These are phyloP conservation scores for Leucopsar rothschildi DNA, from an alignment of 2,113 vertebrate genomes.

Conservation along the genomic window DNA sequence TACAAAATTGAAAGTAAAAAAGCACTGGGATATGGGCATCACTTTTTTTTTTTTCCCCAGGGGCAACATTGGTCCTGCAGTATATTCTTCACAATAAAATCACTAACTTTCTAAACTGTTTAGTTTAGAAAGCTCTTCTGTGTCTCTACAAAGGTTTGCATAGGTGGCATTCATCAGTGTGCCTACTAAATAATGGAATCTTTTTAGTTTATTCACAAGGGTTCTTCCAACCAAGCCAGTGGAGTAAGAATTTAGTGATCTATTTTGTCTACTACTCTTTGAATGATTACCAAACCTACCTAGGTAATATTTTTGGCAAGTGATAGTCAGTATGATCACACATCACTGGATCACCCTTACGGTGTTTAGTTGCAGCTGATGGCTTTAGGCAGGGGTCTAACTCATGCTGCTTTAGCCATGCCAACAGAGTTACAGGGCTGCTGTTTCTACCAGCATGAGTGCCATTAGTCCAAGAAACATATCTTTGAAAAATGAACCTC, in stretches of 20 bases:
- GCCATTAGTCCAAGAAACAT: neutral
- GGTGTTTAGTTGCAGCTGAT: neutral
- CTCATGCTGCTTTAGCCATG: neutral
- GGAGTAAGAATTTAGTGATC: neutral
- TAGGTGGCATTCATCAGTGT: neutral
- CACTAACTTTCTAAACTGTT: neutral
- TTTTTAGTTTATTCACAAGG: neutral
- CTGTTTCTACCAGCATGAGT: neutral
- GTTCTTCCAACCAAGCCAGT: neutral
- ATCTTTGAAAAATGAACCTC: neutral
- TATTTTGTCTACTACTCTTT: neutral
- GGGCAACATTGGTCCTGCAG: accelerated
- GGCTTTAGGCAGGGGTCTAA: neutral
- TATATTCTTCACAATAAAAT: neutral
- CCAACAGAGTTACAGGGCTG: neutral
- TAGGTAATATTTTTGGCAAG: neutral
- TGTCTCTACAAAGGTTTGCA: neutral
- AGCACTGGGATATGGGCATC: neutral
- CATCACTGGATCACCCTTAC: neutral
- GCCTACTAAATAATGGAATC: neutral
- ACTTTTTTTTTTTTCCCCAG: neutral
- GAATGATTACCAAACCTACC: neutral
- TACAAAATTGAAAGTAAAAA: neutral
- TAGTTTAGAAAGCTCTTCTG: neutral
- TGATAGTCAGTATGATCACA: neutral